A percentile compares a stretch with the other conserved stretches of the same genome.
phyloP scores from a whole-genome alignment of 2,113 vertebrate genomes.

The Crotalus helleri region DNA sequence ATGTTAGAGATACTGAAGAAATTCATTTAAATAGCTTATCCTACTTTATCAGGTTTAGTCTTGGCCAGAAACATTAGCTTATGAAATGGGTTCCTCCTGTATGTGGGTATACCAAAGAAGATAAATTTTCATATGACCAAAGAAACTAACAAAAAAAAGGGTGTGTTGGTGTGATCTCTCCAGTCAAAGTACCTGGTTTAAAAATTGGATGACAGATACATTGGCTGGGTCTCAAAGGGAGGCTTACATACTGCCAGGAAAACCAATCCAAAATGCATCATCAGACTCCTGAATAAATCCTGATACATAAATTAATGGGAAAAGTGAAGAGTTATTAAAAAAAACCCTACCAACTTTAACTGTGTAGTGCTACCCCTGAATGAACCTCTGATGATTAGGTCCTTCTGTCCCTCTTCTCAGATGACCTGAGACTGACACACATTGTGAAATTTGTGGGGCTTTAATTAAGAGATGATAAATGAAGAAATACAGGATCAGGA shows the following conservation, averaged over 20 bases:
- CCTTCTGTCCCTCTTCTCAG: background rate
- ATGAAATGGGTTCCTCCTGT: background rate
- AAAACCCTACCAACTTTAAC: background rate
- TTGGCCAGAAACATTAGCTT: background rate
- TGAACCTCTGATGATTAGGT: background rate
- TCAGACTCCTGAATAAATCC: background rate
- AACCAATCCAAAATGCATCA: background rate
- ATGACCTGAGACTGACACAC: background rate
- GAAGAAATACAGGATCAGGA: background rate
- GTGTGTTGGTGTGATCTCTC: background rate
- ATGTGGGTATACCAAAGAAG: background rate
- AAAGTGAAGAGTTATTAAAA: background rate
- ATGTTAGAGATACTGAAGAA: background rate
- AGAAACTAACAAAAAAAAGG: background rate
- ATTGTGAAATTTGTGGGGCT: background rate
- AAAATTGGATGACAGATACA: background rate
- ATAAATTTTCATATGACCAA: background rate
- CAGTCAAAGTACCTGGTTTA: background rate
- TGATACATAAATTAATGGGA: background rate
- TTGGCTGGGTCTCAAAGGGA: background rate
- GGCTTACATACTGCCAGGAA: background rate
- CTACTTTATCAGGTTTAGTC: background rate
- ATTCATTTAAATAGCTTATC: background rate
- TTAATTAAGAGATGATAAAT: background rate
- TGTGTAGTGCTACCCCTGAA: background rate